Evolutionary conservation across 2,888 invertebrate species (phyloP).

Genomic region (Zonitis immaculata): DNA sequence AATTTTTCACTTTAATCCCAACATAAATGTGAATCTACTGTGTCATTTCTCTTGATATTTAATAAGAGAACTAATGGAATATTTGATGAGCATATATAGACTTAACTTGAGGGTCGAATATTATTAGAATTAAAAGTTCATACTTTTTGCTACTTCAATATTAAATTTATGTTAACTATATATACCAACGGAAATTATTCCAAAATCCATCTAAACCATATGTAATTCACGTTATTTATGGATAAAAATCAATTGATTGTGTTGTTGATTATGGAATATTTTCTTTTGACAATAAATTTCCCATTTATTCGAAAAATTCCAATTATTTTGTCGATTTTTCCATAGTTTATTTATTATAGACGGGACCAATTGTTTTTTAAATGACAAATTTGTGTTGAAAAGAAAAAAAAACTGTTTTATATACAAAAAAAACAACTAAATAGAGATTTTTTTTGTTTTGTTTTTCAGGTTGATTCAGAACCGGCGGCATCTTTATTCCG

Average conservation of each 20-base stretch:
- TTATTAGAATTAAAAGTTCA: not conserved
- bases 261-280: too few species aligned
- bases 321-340: not conserved
- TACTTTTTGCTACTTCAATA: not conserved
- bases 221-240: too few species aligned
- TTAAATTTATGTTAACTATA: not conserved
- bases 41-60: not conserved
- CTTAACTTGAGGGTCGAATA: not conserved
- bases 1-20: not conserved
- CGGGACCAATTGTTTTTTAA: too few species aligned
- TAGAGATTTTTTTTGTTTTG: not conserved
- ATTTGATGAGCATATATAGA: not conserved
- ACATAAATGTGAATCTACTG: not conserved
- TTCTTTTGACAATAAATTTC: too few species aligned
- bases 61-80: not conserved
- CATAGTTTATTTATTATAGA: not conserved
- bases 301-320: too few species aligned
- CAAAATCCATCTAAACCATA: not conserved
- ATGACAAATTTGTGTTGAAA: not conserved
- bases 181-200: not conserved
- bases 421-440: not conserved
- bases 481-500: conserved; percentile 61
- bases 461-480: conserved; percentile 65
- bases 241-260: not conserved
- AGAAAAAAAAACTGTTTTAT: not conserved